A percentile compares a stretch with the other conserved stretches of the same genome.
These are phyloP conservation scores for Pachyrhynchus sulphureomaculatus DNA, from an alignment of 1,140 invertebrate genomes.

Conservation along the genomic window DNA sequence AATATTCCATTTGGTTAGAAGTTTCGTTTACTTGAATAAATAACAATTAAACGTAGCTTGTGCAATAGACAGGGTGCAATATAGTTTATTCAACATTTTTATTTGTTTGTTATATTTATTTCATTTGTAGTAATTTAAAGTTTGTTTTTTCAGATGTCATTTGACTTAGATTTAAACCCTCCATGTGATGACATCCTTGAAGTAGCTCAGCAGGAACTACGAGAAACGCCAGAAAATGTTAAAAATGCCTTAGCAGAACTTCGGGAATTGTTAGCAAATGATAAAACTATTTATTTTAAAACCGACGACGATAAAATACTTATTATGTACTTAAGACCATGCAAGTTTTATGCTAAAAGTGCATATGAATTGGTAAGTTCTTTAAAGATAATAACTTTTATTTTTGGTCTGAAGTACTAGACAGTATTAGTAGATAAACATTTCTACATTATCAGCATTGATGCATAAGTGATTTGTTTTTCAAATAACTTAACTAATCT, in stretches of 20 bases:
- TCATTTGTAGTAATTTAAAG: no score
- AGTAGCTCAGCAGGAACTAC: conserved; percentile 64
- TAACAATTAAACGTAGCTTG: no score
- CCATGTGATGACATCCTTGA: conserved; percentile 49
- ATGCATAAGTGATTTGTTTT: no score
- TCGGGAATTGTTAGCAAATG: conserved; percentile 62
- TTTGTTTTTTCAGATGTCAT: neutral
- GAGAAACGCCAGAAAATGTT: conserved; percentile 66
- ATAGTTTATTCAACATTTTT: no score
- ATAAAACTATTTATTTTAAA: conserved; percentile 62
- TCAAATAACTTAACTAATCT: no score
- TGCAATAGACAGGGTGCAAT: no score
- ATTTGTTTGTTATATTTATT: no score
- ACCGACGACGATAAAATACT: conserved; percentile 72
- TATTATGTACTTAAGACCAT: conserved; percentile 72
- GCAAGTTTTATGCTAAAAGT: conserved; percentile 79
- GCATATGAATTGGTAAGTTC: conserved; percentile 69
- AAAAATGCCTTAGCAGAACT: conserved; percentile 61
- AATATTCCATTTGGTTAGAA: no score
- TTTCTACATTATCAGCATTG: neutral
- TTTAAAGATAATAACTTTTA: no score
- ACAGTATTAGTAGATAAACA: neutral
- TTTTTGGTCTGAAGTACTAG: neutral
- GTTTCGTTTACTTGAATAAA: no score
- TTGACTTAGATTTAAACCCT: conserved; percentile 18